Conservation (phyloP, 2,113 vertebrate species). For the Melanostigma gelatinosum region DNA sequence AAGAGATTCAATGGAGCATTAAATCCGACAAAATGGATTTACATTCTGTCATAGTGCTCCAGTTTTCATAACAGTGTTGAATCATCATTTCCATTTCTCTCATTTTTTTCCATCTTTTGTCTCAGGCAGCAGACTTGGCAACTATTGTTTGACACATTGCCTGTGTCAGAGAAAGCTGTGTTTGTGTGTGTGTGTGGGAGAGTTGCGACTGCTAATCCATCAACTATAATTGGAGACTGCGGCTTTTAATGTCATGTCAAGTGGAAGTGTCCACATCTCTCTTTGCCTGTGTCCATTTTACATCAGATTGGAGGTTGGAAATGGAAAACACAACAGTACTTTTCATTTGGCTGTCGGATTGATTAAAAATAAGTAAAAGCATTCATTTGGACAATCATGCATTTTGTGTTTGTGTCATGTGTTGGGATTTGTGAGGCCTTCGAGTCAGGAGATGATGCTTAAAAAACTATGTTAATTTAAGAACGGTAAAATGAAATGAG, state of each 20-base stretch:
- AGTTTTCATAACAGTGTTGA: conserved; percentile 57
- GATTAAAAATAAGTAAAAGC: neutral
- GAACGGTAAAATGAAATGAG: conserved; percentile 43
- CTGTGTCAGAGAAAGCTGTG: conserved; percentile 47
- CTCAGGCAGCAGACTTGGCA: conserved; percentile 62
- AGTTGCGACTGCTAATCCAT: conserved; percentile 57
- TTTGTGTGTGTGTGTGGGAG: conserved; percentile 2
- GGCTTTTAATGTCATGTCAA: conserved; percentile 51
- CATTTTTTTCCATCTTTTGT: conserved; percentile 67
- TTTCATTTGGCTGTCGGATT: conserved; percentile 10
- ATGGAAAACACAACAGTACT: neutral
- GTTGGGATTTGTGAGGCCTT: conserved; percentile 5
- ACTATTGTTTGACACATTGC: conserved; percentile 59
- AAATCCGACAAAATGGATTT: conserved; percentile 59
- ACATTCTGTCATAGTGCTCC: conserved; percentile 45
- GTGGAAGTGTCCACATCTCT: conserved; percentile 44
- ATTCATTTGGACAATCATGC: neutral
- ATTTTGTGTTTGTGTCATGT: conserved; percentile 1
- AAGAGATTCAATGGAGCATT: conserved; percentile 50
- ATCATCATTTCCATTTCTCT: conserved; percentile 72
- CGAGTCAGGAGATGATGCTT: neutral
- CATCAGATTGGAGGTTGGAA: conserved; percentile 22
- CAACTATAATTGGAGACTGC: conserved; percentile 47
- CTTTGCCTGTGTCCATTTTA: conserved; percentile 25
- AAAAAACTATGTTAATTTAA: conserved; percentile 12